Percentiles rank a stretch among this genome's conserved stretches.
Evolutionary conservation across 2,113 vertebrate species (phyloP).

Genomic region (Halcyon malimbica): DNA sequence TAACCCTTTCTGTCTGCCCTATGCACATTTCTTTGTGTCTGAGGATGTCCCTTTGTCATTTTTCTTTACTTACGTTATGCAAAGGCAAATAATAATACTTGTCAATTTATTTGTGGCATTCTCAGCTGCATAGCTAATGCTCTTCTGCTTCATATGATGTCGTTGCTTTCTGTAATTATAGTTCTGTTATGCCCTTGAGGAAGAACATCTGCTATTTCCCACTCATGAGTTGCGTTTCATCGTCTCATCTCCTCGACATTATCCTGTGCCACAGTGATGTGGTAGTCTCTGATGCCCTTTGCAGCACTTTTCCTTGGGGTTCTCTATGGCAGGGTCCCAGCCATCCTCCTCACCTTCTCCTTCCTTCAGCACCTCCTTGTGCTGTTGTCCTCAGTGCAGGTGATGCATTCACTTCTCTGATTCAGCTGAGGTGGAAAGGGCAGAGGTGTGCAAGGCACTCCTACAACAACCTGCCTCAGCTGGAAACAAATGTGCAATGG

Average conservation of each 20-base stretch:
- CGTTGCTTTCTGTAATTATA: conserved; percentile 43
- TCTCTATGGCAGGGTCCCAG: neutral
- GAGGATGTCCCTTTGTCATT: neutral
- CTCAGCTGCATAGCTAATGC: conserved; percentile 29
- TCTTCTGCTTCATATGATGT: conserved; percentile 53
- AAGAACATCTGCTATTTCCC: conserved; percentile 69
- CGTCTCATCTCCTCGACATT: neutral
- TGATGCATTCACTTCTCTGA: neutral
- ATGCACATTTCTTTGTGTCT: neutral
- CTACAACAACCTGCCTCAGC: accelerated
- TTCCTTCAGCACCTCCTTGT: neutral
- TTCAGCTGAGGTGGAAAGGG: neutral
- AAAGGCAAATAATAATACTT: conserved; percentile 38
- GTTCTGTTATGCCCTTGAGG: conserved; percentile 57
- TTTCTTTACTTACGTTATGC: neutral
- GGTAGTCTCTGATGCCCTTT: neutral
- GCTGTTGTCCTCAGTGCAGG: neutral
- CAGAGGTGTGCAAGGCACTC: neutral
- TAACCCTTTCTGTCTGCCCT: neutral
- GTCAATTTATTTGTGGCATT: conserved; percentile 47
- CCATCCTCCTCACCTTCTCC: neutral
- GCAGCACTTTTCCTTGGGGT: neutral
- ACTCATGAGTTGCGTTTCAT: conserved; percentile 21
- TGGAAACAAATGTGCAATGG: neutral
- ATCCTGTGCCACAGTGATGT: neutral